These are phyloP conservation scores for Syngnathus rostellatus DNA, from an alignment of 2,797 vertebrate genomes.

Conservation along the genomic window DNA sequence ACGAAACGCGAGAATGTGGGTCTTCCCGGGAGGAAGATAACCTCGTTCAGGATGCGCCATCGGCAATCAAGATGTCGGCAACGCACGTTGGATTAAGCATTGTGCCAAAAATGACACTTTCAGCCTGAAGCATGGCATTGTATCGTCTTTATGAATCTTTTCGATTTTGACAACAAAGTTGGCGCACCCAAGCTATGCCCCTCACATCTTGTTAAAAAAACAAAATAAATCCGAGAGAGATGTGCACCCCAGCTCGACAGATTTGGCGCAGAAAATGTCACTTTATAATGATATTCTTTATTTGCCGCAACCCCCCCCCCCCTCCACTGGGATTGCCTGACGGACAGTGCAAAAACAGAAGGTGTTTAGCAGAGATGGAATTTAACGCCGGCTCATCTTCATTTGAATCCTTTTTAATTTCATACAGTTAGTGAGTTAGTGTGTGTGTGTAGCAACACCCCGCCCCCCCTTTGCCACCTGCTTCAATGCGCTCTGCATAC, in stretches of 20 bases:
- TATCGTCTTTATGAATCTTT: no score
- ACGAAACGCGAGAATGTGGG: constrained; percentile 32
- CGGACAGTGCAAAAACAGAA: not conserved
- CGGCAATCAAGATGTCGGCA: constrained; percentile 38
- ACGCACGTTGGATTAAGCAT: constrained; percentile 15
- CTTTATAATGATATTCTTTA: not conserved
- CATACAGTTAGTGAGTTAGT: constrained; percentile 30
- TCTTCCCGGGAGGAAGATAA: constrained; percentile 39
- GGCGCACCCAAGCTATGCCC: no score
- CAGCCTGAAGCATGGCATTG: not conserved
- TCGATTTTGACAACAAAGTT: no score
- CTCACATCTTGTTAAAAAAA: no score
- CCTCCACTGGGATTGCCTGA: not conserved
- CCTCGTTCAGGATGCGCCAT: constrained; percentile 34
- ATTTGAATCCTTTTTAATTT: constrained; percentile 17
- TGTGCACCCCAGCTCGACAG: no score
- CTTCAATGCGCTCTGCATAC: constrained; percentile 43
- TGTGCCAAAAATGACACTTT: not conserved
- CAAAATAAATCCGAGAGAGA: no score
- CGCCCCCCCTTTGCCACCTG: constrained; percentile 35
- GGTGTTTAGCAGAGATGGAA: not conserved
- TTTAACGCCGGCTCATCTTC: not conserved
- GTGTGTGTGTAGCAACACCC: constrained; percentile 17
- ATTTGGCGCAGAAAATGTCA: no score
- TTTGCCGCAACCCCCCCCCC: not conserved